These are phyloP conservation scores for Enteromius argenteus DNA, from an alignment of 2,797 vertebrate species.

Conservation along the genomic window DNA sequence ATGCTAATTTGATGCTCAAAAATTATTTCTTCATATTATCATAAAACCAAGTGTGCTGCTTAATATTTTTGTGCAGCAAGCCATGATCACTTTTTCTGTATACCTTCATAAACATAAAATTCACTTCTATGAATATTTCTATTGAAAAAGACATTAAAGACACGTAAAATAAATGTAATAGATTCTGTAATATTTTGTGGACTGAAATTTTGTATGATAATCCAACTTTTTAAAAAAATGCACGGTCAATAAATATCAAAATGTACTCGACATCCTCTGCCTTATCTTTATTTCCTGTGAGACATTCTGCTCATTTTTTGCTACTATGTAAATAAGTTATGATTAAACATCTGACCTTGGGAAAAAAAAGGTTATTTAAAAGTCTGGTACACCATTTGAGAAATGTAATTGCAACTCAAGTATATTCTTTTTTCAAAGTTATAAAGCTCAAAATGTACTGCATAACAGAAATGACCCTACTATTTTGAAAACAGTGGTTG, in stretches of 20 bases:
- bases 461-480: neutral
- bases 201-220: neutral
- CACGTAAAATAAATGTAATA: neutral
- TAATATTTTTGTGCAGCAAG: neutral
- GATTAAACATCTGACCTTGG: conserved; percentile 1
- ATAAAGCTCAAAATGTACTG: neutral
- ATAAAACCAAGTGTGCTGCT: neutral
- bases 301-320: neutral
- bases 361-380: neutral
- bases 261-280: neutral
- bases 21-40: neutral
- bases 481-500: conserved; percentile 11
- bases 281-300: neutral
- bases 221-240: neutral
- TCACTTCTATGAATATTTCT: no score
- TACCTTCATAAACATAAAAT: neutral
- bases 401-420: neutral
- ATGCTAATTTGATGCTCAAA: neutral
- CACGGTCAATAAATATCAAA: neutral
- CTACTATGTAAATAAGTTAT: neutral
- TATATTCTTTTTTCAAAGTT: neutral
- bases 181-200: neutral
- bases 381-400: neutral
- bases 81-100: neutral
- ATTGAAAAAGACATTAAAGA: neutral